Conservation (phyloP, 2,888 invertebrate species). For the Thumatha senex region DNA sequence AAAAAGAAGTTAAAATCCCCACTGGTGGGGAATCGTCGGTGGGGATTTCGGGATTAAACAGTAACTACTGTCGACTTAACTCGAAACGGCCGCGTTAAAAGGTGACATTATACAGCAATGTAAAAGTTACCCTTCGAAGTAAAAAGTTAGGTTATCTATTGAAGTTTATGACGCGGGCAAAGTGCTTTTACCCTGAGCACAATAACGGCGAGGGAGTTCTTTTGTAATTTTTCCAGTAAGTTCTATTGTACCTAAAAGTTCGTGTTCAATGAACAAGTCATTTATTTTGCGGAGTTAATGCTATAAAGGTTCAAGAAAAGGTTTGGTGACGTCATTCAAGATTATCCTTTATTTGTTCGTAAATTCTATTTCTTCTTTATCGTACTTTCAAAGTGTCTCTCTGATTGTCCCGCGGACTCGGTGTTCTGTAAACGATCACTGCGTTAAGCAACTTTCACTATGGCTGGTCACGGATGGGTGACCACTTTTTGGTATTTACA, state of each 20-base stretch:
- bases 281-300: not conserved
- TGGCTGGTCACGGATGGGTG: too few species aligned
- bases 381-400: too few species aligned
- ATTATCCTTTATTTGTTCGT: not conserved
- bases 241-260: slow-evolving; percentile 3
- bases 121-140: slow-evolving; percentile 16
- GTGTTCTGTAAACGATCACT: too few species aligned
- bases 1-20: too few species aligned
- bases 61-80: slow-evolving; percentile 29
- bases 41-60: too few species aligned
- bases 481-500: too few species aligned
- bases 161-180: slow-evolving; percentile 2
- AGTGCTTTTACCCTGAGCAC: not conserved
- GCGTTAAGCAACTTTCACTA: too few species aligned
- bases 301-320: not conserved
- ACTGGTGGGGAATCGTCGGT: too few species aligned
- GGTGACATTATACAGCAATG: slow-evolving; percentile 8
- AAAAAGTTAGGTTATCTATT: slow-evolving; percentile 17
- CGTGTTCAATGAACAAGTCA: not conserved
- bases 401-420: too few species aligned
- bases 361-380: not conserved
- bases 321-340: not conserved
- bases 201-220: not conserved
- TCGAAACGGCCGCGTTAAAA: slow-evolving; percentile 13
- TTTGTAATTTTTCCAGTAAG: slow-evolving; percentile 1